These are phyloP conservation scores for Dufourea novaeangliae DNA, from an alignment of 1,140 invertebrate species.

Conservation along the genomic window DNA sequence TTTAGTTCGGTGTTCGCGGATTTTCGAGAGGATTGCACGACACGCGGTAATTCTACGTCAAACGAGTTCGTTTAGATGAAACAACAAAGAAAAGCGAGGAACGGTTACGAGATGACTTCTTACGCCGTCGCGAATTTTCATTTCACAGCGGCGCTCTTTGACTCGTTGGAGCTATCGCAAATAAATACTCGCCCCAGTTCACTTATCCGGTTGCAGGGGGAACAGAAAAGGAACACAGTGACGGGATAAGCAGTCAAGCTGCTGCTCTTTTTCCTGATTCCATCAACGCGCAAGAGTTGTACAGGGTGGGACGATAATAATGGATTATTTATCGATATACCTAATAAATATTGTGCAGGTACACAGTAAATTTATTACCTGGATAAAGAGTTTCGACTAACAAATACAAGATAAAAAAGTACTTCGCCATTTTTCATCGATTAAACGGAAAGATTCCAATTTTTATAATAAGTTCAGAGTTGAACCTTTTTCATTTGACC, in stretches of 20 bases:
- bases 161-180: not conserved
- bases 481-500: too few species aligned
- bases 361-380: too few species aligned
- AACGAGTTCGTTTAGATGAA: not conserved
- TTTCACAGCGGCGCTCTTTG: slow-evolving; percentile 16
- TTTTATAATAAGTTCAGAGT: too few species aligned
- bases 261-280: not conserved
- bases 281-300: too few species aligned
- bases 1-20: not conserved
- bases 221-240: not conserved
- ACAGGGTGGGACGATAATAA: too few species aligned
- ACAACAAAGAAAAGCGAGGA: not conserved
- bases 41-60: not conserved
- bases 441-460: too few species aligned
- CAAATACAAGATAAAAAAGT: too few species aligned
- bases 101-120: not conserved
- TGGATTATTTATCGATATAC: too few species aligned
- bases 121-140: slow-evolving; percentile 9
- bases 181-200: slow-evolving; percentile 18
- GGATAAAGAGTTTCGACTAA: too few species aligned
- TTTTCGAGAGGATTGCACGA: not conserved
- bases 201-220: not conserved
- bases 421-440: too few species aligned
- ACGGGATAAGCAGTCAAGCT: too few species aligned
- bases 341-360: too few species aligned